Conservation (phyloP, 2,797 vertebrate species). For the Peromyscus attwateri region DNA sequence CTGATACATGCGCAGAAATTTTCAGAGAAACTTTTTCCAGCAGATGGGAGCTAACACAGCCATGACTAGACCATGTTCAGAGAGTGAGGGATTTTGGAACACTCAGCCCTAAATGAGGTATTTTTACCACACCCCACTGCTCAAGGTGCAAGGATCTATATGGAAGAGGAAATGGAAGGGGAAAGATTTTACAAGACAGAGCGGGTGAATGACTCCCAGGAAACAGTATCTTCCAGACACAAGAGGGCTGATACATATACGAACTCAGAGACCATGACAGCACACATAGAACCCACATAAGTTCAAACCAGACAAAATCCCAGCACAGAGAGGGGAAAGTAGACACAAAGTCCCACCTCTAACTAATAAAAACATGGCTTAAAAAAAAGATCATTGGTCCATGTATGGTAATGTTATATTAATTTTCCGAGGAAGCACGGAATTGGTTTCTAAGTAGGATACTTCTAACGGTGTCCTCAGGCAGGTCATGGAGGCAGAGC, state of each 20-base stretch:
- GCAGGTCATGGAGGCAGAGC: neutral
- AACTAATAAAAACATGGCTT: neutral
- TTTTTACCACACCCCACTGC: neutral
- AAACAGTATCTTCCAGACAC: neutral
- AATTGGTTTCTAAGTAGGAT: neutral
- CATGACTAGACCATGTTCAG: neutral
- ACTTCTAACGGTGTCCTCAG: neutral
- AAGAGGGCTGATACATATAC: neutral
- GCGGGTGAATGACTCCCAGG: neutral
- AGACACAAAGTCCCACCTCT: neutral
- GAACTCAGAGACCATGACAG: neutral
- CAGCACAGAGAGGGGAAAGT: neutral
- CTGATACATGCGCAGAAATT: neutral
- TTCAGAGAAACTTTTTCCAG: neutral
- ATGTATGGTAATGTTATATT: neutral
- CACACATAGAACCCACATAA: neutral
- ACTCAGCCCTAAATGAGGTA: neutral
- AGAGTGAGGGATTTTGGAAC: neutral
- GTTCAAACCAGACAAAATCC: neutral
- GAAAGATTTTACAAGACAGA: neutral
- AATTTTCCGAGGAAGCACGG: slow-evolving; percentile 4
- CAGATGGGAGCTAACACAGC: neutral
- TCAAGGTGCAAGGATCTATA: neutral
- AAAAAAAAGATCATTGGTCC: neutral
- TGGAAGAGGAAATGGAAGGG: too few species aligned